Evolutionary conservation across 2,113 vertebrate species (phyloP).

Genomic region (Mellivora capensis): DNA sequence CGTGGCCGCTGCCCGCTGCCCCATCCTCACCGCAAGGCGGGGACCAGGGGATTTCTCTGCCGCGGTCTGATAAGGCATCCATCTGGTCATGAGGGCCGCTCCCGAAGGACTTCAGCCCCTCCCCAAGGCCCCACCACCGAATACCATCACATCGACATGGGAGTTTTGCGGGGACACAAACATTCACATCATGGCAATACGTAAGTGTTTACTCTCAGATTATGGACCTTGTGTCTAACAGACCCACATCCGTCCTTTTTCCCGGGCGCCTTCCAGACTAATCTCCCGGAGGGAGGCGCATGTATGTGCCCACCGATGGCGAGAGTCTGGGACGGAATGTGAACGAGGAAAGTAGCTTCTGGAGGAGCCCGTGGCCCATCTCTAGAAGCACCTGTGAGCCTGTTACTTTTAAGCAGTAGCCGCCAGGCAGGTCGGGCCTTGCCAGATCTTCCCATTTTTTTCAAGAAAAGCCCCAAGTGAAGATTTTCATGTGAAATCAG

Average conservation of each 20-base stretch:
- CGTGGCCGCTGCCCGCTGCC: neutral
- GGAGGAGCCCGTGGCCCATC: neutral
- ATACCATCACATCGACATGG: neutral
- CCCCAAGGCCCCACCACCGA: neutral
- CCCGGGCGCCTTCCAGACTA: neutral
- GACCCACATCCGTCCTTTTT: neutral
- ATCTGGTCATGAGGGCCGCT: neutral
- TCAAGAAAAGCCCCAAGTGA: neutral
- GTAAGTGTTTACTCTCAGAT: neutral
- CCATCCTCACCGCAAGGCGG: neutral
- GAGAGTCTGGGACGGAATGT: neutral
- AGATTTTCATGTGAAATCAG: neutral
- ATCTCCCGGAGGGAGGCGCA: neutral
- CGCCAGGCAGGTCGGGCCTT: neutral
- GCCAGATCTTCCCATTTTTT: neutral
- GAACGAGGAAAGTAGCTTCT: neutral
- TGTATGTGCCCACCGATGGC: neutral
- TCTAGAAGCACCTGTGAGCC: neutral
- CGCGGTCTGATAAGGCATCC: neutral
- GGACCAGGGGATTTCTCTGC: neutral
- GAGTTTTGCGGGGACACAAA: neutral
- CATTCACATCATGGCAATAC: neutral
- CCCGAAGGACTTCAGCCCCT: neutral
- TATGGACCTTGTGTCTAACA: neutral
- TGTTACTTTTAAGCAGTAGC: neutral